phyloP scores from a whole-genome alignment of 2,797 vertebrate species.

The Ptychobarbus kaznakovi region DNA sequence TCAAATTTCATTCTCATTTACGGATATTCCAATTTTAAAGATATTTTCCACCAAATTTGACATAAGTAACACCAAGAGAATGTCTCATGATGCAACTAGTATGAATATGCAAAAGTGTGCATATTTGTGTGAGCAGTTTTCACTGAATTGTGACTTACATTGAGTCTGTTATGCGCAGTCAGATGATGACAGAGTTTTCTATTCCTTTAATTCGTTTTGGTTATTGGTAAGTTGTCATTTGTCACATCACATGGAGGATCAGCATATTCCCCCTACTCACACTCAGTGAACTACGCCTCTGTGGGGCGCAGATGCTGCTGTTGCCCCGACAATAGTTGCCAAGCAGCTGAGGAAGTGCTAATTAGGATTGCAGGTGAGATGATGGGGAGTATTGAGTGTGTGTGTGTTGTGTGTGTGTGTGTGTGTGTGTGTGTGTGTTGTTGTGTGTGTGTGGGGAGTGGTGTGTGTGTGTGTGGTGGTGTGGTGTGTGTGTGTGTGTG shows the following conservation, averaged over 20 bases:
- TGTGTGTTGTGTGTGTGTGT: too few relatives aligned
- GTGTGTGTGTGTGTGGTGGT: too few relatives aligned
- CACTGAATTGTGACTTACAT: background rate
- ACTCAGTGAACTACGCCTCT: slow-evolving; percentile 23
- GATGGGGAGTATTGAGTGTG: slow-evolving; percentile 27
- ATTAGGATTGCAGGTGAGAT: slow-evolving; percentile 65
- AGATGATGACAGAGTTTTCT: too few relatives aligned
- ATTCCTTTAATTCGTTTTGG: background rate
- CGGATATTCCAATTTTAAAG: background rate
- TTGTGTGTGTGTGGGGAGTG: too few relatives aligned
- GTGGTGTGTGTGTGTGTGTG: too few relatives aligned
- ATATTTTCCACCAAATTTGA: background rate
- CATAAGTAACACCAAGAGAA: background rate
- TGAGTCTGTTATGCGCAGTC: background rate
- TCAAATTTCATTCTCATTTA: background rate
- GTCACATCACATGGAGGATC: background rate
- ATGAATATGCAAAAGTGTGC: background rate
- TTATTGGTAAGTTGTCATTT: background rate
- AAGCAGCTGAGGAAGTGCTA: slow-evolving; percentile 68
- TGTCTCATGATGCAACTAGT: background rate
- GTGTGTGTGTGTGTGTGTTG: too few relatives aligned
- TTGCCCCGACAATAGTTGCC: slow-evolving; percentile 71
- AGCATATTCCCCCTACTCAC: background rate
- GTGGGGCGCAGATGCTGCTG: slow-evolving; percentile 64
- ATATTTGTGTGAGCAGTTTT: background rate